Evolutionary conservation across 2,113 vertebrate species (phyloP), one percentile per base, ranked within the genome.

Genomic region (Orthonyx spaldingii): DNA sequence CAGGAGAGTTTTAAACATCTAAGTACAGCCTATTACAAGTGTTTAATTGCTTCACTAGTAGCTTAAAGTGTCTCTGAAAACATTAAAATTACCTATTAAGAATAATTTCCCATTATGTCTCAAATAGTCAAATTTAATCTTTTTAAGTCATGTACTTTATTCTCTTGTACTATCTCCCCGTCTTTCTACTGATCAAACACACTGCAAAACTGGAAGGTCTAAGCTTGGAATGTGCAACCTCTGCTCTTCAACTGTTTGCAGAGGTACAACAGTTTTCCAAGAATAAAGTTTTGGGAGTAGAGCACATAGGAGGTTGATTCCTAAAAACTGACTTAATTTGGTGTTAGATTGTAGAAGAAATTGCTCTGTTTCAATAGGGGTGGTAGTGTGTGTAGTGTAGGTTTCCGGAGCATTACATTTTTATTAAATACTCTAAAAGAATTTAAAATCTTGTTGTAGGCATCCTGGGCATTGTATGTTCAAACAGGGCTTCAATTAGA

Each of bases 261-360:
- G 39, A 61, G 23, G 7, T 65, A 53, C 0, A 0, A 13, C 32
- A 41, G 27, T 60, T 66, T 82, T 69, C 18, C 35, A 42, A 32
- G 27, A 10, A 23, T 57, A 30, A 60, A 72, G 15, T 6, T 77
- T 49, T 1, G 1, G 42, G 17, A 30, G 15, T 33, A 21, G 53
- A 59, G 22, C 32, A 71, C 9, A 5, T 9, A 55, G 63, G 33
- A 72, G 7, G 3, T 39, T 83, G 49, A 30, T 84, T 74, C 35
- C 6, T 61, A 37, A 20, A 66, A 74, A 16, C 9, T 8, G 76
- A 2, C 16, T 75, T 49, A 44, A 4, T 27, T 23, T 84, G 46
- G 13, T 7, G 2, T 57, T 87, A 46, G 10, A 37, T 22, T 83
- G 39, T 70, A 35, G 42, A 76, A 81, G 19, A 87, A 71, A 60